These are phyloP conservation scores for Callospermophilus lateralis DNA, from an alignment of 2,113 vertebrate genomes.

Conservation along the genomic window DNA sequence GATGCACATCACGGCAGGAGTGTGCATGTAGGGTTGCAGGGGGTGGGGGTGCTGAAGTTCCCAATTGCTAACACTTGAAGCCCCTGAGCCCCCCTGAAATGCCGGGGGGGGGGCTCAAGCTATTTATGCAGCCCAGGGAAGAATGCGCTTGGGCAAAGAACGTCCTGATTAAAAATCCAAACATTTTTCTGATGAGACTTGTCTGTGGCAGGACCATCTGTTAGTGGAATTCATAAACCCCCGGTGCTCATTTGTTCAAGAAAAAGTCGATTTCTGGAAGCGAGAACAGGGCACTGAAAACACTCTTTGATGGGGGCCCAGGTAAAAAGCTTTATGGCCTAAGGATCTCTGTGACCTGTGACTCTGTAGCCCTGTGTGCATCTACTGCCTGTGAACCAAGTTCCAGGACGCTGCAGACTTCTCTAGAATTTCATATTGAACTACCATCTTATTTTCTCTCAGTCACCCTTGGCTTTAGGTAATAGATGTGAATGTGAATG, in stretches of 20 bases:
- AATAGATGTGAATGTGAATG: background rate
- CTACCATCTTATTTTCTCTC: background rate
- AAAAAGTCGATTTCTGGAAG: background rate
- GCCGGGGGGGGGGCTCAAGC: background rate
- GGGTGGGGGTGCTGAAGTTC: background rate
- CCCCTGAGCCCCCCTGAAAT: background rate
- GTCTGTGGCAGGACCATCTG: slow-evolving; percentile 65
- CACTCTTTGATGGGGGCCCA: background rate
- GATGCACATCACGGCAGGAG: rapidly evolving
- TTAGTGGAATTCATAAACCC: slow-evolving; percentile 21
- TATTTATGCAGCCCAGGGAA: background rate
- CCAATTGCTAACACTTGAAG: background rate
- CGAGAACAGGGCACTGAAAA: slow-evolving; percentile 32
- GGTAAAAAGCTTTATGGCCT: background rate
- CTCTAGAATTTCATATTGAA: background rate
- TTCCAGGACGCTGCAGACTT: background rate
- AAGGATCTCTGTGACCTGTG: background rate
- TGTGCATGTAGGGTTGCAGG: too few relatives aligned
- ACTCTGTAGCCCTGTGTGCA: background rate
- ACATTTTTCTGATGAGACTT: slow-evolving; percentile 12
- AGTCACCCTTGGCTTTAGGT: background rate
- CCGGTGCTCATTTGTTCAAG: slow-evolving; percentile 60
- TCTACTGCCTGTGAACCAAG: background rate
- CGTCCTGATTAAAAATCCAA: slow-evolving; percentile 60
- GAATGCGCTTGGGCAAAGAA: background rate